Percentiles rank a stretch among this genome's conserved stretches.
Evolutionary conservation across 2,888 invertebrate genomes (phyloP).

Genomic region (Callosobruchus maculatus): DNA sequence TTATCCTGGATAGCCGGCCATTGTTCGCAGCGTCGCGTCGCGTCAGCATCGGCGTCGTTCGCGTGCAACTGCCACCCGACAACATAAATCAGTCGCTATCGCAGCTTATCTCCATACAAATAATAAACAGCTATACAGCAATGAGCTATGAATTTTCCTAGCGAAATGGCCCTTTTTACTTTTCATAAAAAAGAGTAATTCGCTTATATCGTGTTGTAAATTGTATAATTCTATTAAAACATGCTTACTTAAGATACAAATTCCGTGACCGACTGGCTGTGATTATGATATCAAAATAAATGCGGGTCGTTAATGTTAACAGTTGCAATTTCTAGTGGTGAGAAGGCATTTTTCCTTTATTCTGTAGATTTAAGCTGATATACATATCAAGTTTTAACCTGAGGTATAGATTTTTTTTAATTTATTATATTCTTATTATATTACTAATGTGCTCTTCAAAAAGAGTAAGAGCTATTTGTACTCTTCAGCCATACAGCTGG

Average conservation of each 20-base stretch:
- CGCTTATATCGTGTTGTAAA: constrained; percentile 45
- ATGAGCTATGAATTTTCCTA: constrained; percentile 39
- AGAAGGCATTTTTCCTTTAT: neutral
- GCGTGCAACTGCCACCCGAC: constrained; percentile 10
- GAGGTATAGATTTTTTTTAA: neutral
- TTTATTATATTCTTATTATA: too few relatives aligned
- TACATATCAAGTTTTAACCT: neutral
- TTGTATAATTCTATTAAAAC: constrained; percentile 47
- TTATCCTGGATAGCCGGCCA: neutral
- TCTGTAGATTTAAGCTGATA: neutral
- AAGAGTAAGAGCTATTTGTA: too few relatives aligned
- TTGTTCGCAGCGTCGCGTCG: constrained; percentile 2
- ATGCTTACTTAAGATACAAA: constrained; percentile 44
- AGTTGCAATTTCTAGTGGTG: neutral
- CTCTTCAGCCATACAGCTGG: too few relatives aligned
- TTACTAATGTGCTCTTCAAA: too few relatives aligned
- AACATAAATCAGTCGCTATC: constrained; percentile 40
- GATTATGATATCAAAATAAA: constrained; percentile 35
- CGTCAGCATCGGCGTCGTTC: constrained; percentile 13
- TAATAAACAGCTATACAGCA: constrained; percentile 45
- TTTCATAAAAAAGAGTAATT: constrained; percentile 33
- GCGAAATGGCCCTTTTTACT: constrained; percentile 16
- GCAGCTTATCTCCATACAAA: constrained; percentile 45
- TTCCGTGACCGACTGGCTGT: constrained; percentile 42
- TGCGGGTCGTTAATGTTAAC: neutral